phyloP scores from a whole-genome alignment of 2,797 vertebrate species.

The Benthosema pterotum region DNA sequence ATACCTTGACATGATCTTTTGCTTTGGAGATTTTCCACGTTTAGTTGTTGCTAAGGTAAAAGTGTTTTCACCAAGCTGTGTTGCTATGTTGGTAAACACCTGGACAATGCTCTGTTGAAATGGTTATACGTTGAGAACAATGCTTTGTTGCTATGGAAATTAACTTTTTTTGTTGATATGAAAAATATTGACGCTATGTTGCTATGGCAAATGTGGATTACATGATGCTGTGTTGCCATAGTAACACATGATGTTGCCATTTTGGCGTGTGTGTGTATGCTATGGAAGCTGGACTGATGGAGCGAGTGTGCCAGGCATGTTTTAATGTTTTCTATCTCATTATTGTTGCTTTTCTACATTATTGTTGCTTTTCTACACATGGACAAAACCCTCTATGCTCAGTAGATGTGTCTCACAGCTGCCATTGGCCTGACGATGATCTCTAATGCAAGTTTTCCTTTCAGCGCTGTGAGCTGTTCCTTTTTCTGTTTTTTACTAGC shows the following conservation, averaged over 20 bases:
- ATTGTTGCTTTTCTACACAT: not conserved
- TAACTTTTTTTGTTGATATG: constrained; percentile 28
- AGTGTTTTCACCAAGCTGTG: constrained; percentile 15
- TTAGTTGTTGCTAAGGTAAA: not conserved
- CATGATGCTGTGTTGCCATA: not conserved
- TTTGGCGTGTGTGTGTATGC: constrained; percentile 6
- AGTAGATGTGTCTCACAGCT: constrained; percentile 45
- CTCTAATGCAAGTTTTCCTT: not conserved
- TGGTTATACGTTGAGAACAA: constrained; percentile 8
- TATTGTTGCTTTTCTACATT: not conserved
- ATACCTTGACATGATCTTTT: constrained; percentile 27
- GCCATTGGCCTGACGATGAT: constrained; percentile 15
- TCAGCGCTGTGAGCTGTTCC: constrained; percentile 14
- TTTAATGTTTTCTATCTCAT: constrained; percentile 8
- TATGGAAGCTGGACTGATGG: constrained; percentile 21
- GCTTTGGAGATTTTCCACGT: not conserved
- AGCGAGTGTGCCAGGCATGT: constrained; percentile 36
- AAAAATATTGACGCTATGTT: constrained; percentile 27
- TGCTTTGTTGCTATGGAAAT: constrained; percentile 50
- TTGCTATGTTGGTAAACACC: constrained; percentile 40
- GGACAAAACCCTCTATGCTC: constrained; percentile 34
- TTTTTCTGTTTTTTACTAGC: too few relatives aligned
- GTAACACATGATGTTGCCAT: not conserved
- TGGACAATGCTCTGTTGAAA: not conserved
- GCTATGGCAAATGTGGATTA: constrained; percentile 9